A percentile compares a stretch with the other conserved stretches of the same genome.
These are phyloP conservation scores for Bembecia ichneumoniformis DNA, from an alignment of 2,888 invertebrate genomes.

Conservation along the genomic window DNA sequence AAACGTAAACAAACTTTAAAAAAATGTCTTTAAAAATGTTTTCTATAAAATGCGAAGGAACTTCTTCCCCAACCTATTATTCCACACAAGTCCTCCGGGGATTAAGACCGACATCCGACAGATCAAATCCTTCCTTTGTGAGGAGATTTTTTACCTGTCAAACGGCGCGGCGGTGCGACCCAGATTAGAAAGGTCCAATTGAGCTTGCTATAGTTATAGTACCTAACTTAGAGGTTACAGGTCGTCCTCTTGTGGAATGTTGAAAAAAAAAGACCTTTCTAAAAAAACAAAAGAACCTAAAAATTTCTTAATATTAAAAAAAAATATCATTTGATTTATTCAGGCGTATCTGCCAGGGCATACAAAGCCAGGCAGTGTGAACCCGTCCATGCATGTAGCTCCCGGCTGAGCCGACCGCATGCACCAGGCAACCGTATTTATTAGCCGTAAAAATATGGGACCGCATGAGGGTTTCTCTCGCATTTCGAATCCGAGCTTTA, in stretches of 20 bases:
- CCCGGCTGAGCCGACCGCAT: conserved; percentile 20
- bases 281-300: too few species aligned
- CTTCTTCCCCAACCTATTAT: too few species aligned
- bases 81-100: conserved; percentile 26
- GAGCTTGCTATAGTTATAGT: background rate
- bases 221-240: conserved; percentile 1
- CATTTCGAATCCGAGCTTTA: too few species aligned
- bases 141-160: conserved; percentile 32
- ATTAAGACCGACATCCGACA: conserved; percentile 7
- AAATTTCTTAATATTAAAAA: too few species aligned
- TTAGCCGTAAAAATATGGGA: conserved; percentile 6
- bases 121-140: conserved; percentile 25
- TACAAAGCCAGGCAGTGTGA: conserved; percentile 7
- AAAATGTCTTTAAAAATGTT: too few species aligned
- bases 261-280: too few species aligned
- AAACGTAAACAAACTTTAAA: too few species aligned
- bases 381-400: conserved; percentile 15
- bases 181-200: conserved; percentile 20
- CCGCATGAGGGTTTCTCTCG: conserved; percentile 1
- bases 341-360: conserved; percentile 13
- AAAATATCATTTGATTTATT: background rate
- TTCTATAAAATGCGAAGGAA: too few species aligned
- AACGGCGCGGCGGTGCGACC: conserved; percentile 27
- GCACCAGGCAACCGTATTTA: conserved; percentile 3
- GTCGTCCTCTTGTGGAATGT: background rate